These are phyloP conservation scores for Drosophila subsilvestris DNA, from an alignment of 2,888 invertebrate species.

Conservation along the genomic window DNA sequence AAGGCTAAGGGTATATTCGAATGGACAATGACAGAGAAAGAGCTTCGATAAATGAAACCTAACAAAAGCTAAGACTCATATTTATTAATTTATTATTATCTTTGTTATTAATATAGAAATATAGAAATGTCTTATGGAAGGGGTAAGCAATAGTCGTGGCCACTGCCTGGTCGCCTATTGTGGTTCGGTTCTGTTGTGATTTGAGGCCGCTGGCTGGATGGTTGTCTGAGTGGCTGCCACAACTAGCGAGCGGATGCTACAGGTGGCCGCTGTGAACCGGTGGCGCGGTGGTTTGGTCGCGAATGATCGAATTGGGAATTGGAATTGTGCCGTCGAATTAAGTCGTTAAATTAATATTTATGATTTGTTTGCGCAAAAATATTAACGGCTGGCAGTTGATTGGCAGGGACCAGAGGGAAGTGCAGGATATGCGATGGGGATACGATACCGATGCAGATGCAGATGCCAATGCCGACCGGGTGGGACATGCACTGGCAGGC, in stretches of 20 bases:
- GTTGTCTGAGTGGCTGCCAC: slow-evolving; percentile 10
- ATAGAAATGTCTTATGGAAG: neutral
- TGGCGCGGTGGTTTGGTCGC: slow-evolving; percentile 52
- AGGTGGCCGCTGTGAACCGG: slow-evolving; percentile 57
- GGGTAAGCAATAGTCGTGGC: slow-evolving; percentile 15
- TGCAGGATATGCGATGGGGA: slow-evolving; percentile 15
- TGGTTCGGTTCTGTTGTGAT: slow-evolving; percentile 65
- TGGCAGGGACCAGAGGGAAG: slow-evolving; percentile 19
- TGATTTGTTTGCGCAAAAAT: slow-evolving; percentile 72
- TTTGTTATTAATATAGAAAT: too few relatives aligned
- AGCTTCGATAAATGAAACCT: too few relatives aligned
- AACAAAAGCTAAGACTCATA: too few relatives aligned
- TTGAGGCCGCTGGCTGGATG: slow-evolving; percentile 65
- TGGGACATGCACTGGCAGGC: slow-evolving; percentile 2
- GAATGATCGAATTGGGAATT: slow-evolving; percentile 20
- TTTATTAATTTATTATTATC: neutral
- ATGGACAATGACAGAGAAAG: too few relatives aligned
- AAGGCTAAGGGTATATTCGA: neutral
- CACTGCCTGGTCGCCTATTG: slow-evolving; percentile 25
- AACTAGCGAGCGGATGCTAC: slow-evolving; percentile 50
- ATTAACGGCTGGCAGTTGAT: slow-evolving; percentile 43
- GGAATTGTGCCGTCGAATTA: slow-evolving; percentile 68
- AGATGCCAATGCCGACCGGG: slow-evolving; percentile 1
- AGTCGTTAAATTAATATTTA: slow-evolving; percentile 79
- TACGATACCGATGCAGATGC: neutral